Percentiles rank a stretch among this genome's conserved stretches.
phyloP scores from a whole-genome alignment of 2,888 invertebrate genomes.

The Matsumyia berberina region DNA sequence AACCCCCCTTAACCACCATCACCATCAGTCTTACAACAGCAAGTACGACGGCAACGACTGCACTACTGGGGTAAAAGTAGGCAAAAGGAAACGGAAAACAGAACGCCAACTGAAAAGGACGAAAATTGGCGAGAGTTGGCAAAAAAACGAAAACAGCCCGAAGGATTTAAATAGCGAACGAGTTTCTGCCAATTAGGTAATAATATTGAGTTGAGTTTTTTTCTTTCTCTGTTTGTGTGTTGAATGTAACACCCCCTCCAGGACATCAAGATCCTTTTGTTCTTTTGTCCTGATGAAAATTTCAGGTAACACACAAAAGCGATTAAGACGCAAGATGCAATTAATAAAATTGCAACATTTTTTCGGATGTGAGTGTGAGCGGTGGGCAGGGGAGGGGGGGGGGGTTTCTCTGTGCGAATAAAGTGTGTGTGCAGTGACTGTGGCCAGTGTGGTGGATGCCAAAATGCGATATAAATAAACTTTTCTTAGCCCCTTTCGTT shows the following conservation, averaged over 20 bases:
- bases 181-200: conserved; percentile 77
- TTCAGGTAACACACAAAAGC: conserved; percentile 57
- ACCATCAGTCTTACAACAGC: conserved; percentile 56
- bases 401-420: conserved; percentile 51
- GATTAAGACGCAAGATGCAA: conserved; percentile 51
- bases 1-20: conserved; percentile 28
- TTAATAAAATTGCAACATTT: conserved; percentile 68
- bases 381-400: conserved; percentile 2
- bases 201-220: conserved; percentile 63
- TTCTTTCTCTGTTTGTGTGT: conserved; percentile 17
- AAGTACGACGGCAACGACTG: conserved; percentile 26
- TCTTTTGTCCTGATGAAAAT: conserved; percentile 30
- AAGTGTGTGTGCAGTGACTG: conserved; percentile 52
- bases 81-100: conserved; percentile 49
- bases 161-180: conserved; percentile 76
- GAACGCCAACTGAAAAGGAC: conserved; percentile 67
- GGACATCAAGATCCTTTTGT: conserved; percentile 35
- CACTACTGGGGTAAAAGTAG: conserved; percentile 63
- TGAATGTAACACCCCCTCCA: conserved; percentile 42
- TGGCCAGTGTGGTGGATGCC: conserved; percentile 56
- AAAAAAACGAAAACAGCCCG: conserved; percentile 53
- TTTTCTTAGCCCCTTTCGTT: conserved; percentile 35
- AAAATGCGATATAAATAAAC: conserved; percentile 72
- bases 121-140: conserved; percentile 47
- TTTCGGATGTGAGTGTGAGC: conserved; percentile 19